A percentile compares a stretch with the other conserved stretches of the same genome.
These are phyloP conservation scores for Camponotus vicinus DNA, from an alignment of 1,140 invertebrate genomes.

Conservation along the genomic window DNA sequence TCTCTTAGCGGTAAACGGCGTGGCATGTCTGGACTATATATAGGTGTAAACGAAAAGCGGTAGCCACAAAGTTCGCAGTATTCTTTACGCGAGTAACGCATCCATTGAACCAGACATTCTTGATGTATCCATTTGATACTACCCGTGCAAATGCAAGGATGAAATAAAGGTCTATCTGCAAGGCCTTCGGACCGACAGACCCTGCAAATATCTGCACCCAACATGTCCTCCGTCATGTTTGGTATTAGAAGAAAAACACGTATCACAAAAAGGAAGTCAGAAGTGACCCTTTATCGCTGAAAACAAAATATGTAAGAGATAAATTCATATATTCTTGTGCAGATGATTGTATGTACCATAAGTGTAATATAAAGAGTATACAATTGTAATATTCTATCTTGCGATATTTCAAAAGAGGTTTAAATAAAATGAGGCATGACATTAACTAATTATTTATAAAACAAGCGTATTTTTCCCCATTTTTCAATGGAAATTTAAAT, in stretches of 20 bases:
- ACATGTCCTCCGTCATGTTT: constrained; percentile 87
- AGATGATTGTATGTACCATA: no score
- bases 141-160: constrained; percentile 99
- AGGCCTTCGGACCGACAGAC: constrained; percentile 98
- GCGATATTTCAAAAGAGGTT: not conserved
- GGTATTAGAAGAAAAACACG: constrained; percentile 42
- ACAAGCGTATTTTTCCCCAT: not conserved
- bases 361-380: constrained; percentile 10
- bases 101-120: constrained; percentile 95
- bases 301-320: constrained; percentile 25
- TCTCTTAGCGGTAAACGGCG: constrained; percentile 96
- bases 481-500: not conserved
- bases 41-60: constrained; percentile 99
- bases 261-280: constrained; percentile 39
- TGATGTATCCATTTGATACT: constrained; percentile 99
- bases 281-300: constrained; percentile 36
- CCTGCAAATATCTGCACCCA: constrained; percentile 95
- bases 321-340: not conserved
- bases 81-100: constrained; percentile 98
- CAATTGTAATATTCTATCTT: not conserved
- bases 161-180: constrained; percentile 95
- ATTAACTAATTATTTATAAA: not conserved
- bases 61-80: constrained; percentile 99
- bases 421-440: no score
- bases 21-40: constrained; percentile 99